Evolutionary conservation across 2,113 vertebrate genomes (phyloP).

Genomic region (Tetrax tetrax): DNA sequence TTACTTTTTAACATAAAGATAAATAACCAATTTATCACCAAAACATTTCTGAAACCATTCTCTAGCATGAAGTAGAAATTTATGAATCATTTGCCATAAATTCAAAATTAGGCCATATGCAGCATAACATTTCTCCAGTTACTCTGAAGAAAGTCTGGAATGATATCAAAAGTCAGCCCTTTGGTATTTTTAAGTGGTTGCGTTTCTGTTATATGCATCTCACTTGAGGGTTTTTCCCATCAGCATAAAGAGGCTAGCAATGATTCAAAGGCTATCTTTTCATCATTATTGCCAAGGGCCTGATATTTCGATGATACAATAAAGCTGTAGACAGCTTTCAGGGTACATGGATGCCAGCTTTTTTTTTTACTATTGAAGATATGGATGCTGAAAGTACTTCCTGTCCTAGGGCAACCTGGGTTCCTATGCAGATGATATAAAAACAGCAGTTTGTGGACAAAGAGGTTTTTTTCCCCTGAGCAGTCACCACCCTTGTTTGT

Average conservation of each 20-base stretch:
- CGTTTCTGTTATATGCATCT: neutral
- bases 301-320: neutral
- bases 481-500: neutral
- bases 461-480: neutral
- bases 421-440: neutral
- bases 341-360: accelerated
- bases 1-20: neutral
- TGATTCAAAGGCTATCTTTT: neutral
- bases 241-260: neutral
- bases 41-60: neutral
- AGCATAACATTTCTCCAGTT: neutral
- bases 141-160: neutral
- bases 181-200: neutral
- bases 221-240: accelerated
- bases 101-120: neutral
- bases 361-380: neutral
- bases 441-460: neutral
- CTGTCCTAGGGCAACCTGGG: neutral
- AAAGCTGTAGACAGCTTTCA: neutral
- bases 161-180: neutral
- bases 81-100: neutral
- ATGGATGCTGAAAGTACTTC: neutral
- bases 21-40: neutral
- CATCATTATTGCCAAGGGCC: neutral
- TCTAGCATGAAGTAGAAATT: neutral